Evolutionary conservation across 2,113 vertebrate genomes (phyloP).

Genomic region (Pollachius pollachius): DNA sequence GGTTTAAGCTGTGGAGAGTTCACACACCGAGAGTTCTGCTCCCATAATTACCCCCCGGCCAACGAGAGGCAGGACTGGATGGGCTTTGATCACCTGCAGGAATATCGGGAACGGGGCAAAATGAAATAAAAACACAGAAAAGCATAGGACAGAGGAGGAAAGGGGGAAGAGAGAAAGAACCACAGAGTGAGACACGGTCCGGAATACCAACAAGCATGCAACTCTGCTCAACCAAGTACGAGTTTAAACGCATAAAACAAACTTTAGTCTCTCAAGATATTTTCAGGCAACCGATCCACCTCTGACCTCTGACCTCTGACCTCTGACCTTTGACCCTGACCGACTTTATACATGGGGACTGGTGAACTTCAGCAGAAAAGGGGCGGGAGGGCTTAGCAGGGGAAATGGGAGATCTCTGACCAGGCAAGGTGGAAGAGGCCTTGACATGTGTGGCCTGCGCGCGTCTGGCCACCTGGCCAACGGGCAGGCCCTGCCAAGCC

Average conservation of each 20-base stretch:
- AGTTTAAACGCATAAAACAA: too few species aligned
- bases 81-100: slow-evolving; percentile 79
- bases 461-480: background rate
- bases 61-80: slow-evolving; percentile 75
- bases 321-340: too few species aligned
- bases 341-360: background rate
- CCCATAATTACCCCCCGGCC: slow-evolving; percentile 79
- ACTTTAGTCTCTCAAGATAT: too few species aligned
- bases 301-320: too few species aligned
- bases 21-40: slow-evolving; percentile 75
- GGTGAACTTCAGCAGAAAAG: background rate
- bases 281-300: too few species aligned
- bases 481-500: background rate
- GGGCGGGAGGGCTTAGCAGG: background rate
- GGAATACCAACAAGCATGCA: too few species aligned
- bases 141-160: slow-evolving; percentile 31
- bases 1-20: slow-evolving; percentile 17
- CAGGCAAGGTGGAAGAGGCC: background rate
- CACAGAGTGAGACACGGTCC: slow-evolving; percentile 32
- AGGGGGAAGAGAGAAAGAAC: slow-evolving; percentile 19
- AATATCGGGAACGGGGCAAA: slow-evolving; percentile 46
- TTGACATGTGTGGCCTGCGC: background rate
- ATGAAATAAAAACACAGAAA: slow-evolving; percentile 21
- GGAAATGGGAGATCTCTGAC: background rate
- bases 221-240: too few species aligned